Evolutionary conservation across 1,140 invertebrate species (phyloP), one percentile per base, ranked within the genome.

Genomic region (Zaprionus gabonicus): DNA sequence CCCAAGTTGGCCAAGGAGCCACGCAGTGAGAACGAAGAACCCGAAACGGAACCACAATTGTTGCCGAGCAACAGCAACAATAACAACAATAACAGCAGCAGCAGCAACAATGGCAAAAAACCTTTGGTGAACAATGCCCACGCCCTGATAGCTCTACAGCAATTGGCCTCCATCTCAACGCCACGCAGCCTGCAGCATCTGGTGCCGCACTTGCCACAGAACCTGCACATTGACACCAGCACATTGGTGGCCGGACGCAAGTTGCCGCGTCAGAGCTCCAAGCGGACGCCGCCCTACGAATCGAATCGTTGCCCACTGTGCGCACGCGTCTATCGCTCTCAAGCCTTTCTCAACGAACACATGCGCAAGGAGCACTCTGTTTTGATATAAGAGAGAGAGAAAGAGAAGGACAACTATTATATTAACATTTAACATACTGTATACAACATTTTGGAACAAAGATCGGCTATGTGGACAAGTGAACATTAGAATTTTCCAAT

Each of bases 311-410:
- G 92, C 69, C 92, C 92, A 1, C 59, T 93, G 1, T 93, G 92
- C 64, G 81, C 91, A 15, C 76, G 91, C 2, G 80, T 90, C 38
- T 93, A 92, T 73, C 82, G 92, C 25, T 85, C 92, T 7, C 92
- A 93, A 71, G 82, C 92, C 27, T 92, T 91, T 60, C 80, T 93
- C 17, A 93, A 93, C 51, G 92, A 93, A 60, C 92, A 93, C 38
- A 92, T 93, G 92, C 87, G 92, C 44, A 87, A 93, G 65, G 92
- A 93, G 73, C 92, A 93, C 59, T 92, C 92, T 17, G 78, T 93
- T 49, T 81, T 93, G 28, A 93, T 93, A 64, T 92, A 91, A 20
- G 7, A 27, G 1, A 51, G 13, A 12, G n/a, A 28, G 6, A 28
- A 6, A 28, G 28, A 28, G 1, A 15, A 27, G 13, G 25, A 1